Evolutionary conservation across 2,888 invertebrate species (phyloP).

Genomic region (Palloptera scutellata): DNA sequence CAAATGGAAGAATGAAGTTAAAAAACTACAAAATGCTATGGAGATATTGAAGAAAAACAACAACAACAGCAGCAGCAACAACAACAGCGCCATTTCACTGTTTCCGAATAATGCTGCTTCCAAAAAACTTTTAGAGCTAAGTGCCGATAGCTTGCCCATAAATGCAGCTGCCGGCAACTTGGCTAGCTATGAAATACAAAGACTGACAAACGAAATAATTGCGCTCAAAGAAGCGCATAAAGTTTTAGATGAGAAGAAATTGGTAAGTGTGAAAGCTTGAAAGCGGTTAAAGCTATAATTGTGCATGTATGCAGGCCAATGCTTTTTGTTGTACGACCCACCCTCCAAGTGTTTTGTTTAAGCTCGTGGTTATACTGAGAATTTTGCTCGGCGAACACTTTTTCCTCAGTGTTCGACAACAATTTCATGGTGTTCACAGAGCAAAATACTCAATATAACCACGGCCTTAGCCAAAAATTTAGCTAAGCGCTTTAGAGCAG

Average conservation of each 20-base stretch:
- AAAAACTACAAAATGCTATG: conserved; percentile 68
- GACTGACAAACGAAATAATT: conserved; percentile 68
- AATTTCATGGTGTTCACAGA: too few relatives aligned
- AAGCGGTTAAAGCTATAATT: too few relatives aligned
- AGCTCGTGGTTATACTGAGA: too few relatives aligned
- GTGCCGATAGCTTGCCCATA: conserved; percentile 41
- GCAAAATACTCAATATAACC: too few relatives aligned
- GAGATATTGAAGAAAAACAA: conserved; percentile 63
- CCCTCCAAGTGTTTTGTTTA: too few relatives aligned
- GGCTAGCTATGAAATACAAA: conserved; percentile 60
- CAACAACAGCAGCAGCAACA: neutral
- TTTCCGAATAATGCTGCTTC: conserved; percentile 12
- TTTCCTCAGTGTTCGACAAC: too few relatives aligned
- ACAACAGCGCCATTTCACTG: conserved; percentile 17
- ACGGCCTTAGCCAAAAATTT: too few relatives aligned
- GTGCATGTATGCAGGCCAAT: too few relatives aligned
- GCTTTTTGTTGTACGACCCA: too few relatives aligned
- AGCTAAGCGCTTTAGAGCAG: too few relatives aligned
- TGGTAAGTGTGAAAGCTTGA: conserved; percentile 64
- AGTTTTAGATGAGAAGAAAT: conserved; percentile 73
- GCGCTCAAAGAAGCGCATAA: conserved; percentile 71
- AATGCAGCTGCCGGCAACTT: conserved; percentile 49
- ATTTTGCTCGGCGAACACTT: too few relatives aligned
- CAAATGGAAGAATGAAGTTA: conserved; percentile 69
- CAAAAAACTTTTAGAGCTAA: conserved; percentile 46